Evolutionary conservation across 2,888 invertebrate genomes (phyloP), one percentile per base, ranked within the genome.

Genomic region (Busseola fusca): DNA sequence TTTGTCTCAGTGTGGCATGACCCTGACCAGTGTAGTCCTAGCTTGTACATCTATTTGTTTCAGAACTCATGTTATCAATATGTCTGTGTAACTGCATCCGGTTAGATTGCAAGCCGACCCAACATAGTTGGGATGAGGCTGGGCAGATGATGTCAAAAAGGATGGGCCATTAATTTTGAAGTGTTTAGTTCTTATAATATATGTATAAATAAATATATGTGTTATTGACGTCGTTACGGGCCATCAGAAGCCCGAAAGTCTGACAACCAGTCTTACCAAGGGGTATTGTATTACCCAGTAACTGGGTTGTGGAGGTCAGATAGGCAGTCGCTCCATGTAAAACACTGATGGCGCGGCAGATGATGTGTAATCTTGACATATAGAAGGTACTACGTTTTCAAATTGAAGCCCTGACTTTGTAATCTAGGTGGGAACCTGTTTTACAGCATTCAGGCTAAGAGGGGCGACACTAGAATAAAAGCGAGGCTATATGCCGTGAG

Each of bases 1-100:
- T 63, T 37, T 74, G 67, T 80, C 66, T 79, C 48, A 64, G 74
- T 85, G 74, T 80, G 84, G 85, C 80, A 84, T 84, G 84, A 54
- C 30, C 63, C 54, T 48, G 58, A 54, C 52, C 66, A 34, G 62
- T 63, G 50, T n/a, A n/a, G n/a, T 76, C 76, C 67, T 59, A 69
- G 77, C 70, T 71, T 71, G 66, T 40, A 70, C 58, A 63, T 59
- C 18, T 52, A 16, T 74, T 56, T 64, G 48, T 68, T 64, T 16
- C 75, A 45, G 57, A 27, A 14, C 40, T 34, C 25, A 34, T 34
- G 27, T 60, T 25, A 7, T 50, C 27, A 21, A 27, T 42, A 45
- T n/a, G 9, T 62, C 14, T 45, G 30, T 45, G 21, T 45, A 10
- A 62, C 40, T 45, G 14, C 30, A 63, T 45, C 62, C 30, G 10